Percentiles rank a stretch among this genome's conserved stretches.
These are phyloP conservation scores for Hephaestus fuliginosus DNA, from an alignment of 2,797 vertebrate species.

Conservation along the genomic window DNA sequence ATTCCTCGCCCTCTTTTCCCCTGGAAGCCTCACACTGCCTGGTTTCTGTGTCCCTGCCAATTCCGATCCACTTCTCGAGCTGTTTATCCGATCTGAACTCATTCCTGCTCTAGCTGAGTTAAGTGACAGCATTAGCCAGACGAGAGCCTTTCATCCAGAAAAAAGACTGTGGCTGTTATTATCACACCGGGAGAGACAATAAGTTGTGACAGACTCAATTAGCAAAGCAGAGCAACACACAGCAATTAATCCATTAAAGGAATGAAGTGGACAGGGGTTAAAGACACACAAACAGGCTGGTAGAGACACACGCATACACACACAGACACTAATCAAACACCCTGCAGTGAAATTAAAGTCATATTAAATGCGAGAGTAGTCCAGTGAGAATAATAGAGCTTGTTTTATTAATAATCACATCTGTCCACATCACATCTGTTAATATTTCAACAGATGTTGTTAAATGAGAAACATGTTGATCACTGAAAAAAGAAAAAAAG, in stretches of 20 bases:
- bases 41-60: constrained; percentile 53
- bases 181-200: constrained; percentile 59
- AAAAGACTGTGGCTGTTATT: constrained; percentile 60
- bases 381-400: constrained; percentile 30
- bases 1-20: constrained; percentile 55
- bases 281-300: constrained; percentile 23
- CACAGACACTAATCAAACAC: constrained; percentile 26
- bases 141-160: constrained; percentile 53
- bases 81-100: constrained; percentile 54
- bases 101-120: constrained; percentile 48
- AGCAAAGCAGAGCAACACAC: constrained; percentile 50
- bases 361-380: constrained; percentile 23
- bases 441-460: constrained; percentile 30
- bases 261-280: constrained; percentile 51
- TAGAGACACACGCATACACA: constrained; percentile 4
- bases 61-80: constrained; percentile 39
- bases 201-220: constrained; percentile 66
- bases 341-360: constrained; percentile 41
- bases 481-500: neutral
- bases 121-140: constrained; percentile 63
- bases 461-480: neutral
- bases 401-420: constrained; percentile 12
- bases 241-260: constrained; percentile 67
- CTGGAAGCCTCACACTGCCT: constrained; percentile 20
- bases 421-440: constrained; percentile 12